These are phyloP conservation scores for Molanna angustata DNA, from an alignment of 2,888 invertebrate species.

Conservation along the genomic window DNA sequence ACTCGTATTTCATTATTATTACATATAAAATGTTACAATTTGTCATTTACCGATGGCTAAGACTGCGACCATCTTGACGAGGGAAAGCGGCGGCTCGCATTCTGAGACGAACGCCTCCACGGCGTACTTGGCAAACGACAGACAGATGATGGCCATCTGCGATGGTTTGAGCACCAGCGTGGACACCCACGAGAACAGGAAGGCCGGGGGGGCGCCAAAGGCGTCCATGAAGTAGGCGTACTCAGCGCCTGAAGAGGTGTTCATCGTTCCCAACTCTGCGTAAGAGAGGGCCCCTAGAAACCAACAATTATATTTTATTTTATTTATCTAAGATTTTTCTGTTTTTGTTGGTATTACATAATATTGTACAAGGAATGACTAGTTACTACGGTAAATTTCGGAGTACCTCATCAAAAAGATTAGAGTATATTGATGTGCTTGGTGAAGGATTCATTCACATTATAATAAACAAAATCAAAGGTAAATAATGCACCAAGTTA, in stretches of 20 bases:
- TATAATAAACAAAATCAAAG: too few species aligned
- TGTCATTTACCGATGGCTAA: slow-evolving; percentile 75
- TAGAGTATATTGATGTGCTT: background rate
- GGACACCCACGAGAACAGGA: slow-evolving; percentile 92
- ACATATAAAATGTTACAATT: background rate
- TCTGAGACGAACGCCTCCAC: slow-evolving; percentile 86
- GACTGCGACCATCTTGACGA: slow-evolving; percentile 86
- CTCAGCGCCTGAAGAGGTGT: slow-evolving; percentile 92
- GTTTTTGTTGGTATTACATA: too few species aligned
- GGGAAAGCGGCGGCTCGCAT: slow-evolving; percentile 82
- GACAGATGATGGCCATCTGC: slow-evolving; percentile 90
- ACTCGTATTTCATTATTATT: too few species aligned
- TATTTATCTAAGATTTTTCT: too few species aligned
- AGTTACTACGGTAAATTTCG: too few species aligned
- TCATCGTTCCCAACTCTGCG: slow-evolving; percentile 93
- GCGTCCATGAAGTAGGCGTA: slow-evolving; percentile 96
- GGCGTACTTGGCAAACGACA: slow-evolving; percentile 91
- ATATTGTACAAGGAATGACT: too few species aligned
- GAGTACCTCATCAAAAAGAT: too few species aligned
- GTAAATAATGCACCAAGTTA: too few species aligned
- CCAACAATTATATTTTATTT: background rate
- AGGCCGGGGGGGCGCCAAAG: slow-evolving; percentile 88
- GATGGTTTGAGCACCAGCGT: slow-evolving; percentile 90
- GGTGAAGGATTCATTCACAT: background rate
- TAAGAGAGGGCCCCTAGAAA: slow-evolving; percentile 85